These are phyloP conservation scores for Mallateleia sp. DNA, from an alignment of 2,888 invertebrate genomes.

Conservation along the genomic window DNA sequence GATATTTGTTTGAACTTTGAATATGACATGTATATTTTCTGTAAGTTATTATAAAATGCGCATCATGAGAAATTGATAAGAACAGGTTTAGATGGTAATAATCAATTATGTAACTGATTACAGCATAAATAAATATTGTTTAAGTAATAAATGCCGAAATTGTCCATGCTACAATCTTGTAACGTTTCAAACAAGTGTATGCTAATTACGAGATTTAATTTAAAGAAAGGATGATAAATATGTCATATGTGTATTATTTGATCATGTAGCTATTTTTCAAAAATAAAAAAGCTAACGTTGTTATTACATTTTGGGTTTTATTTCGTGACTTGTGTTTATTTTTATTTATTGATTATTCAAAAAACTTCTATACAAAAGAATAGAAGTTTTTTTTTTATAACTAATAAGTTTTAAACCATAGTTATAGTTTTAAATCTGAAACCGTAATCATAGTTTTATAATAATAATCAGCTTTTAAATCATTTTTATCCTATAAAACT, in stretches of 20 bases:
- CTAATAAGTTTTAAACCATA: no score
- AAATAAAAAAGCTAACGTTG: conserved; percentile 67
- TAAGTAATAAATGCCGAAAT: conserved; percentile 21
- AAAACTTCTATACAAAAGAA: no score
- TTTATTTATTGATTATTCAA: no score
- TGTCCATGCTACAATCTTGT: conserved; percentile 41
- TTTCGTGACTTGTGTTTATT: no score
- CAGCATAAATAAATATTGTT: conserved; percentile 39
- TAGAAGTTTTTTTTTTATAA: no score
- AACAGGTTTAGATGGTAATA: conserved; percentile 21
- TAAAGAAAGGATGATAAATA: conserved; percentile 44
- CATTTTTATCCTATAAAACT: no score
- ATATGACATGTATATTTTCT: conserved; percentile 40
- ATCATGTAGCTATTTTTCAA: conserved; percentile 69
- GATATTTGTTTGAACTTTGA: background rate
- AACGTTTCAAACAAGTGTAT: conserved; percentile 37
- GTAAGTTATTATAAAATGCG: conserved; percentile 43
- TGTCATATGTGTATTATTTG: conserved; percentile 63
- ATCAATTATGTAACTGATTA: conserved; percentile 38
- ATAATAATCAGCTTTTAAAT: no score
- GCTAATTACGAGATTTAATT: conserved; percentile 38
- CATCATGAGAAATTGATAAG: no score
- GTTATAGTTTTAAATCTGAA: no score
- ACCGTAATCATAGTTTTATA: no score
- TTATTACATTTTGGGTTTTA: no score